Evolutionary conservation across 2,113 vertebrate species (phyloP).

Genomic region (Naja naja): DNA sequence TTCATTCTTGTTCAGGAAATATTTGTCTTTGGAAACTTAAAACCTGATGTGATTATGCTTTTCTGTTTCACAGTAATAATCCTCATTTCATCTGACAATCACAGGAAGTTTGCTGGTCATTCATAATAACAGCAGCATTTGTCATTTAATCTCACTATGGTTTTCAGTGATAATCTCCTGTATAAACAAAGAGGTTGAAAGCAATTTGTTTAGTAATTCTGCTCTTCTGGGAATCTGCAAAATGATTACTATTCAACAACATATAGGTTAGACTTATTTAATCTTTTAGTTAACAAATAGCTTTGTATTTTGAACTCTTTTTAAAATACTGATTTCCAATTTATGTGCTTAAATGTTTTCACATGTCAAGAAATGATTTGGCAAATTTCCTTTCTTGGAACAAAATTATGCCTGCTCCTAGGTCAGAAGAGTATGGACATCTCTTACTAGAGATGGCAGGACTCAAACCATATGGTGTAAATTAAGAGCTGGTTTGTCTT

Average conservation of each 20-base stretch:
- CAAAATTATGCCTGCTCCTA: background rate
- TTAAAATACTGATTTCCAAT: background rate
- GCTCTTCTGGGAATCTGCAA: slow-evolving; percentile 3
- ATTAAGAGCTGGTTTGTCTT: background rate
- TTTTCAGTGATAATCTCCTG: slow-evolving; percentile 30
- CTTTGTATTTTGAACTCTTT: background rate
- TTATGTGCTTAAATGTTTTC: slow-evolving; percentile 5
- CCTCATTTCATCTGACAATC: slow-evolving; percentile 27
- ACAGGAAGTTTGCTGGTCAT: slow-evolving; percentile 12
- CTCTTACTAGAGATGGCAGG: background rate
- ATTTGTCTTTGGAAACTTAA: background rate
- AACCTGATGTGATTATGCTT: slow-evolving; percentile 12
- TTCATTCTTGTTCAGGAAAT: background rate
- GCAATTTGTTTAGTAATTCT: slow-evolving; percentile 8
- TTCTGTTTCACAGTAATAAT: slow-evolving; percentile 15
- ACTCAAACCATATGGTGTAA: background rate
- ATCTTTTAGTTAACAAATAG: slow-evolving; percentile 1
- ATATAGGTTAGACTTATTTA: background rate
- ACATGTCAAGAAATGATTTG: background rate
- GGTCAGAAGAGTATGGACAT: background rate
- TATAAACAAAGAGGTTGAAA: slow-evolving; percentile 16
- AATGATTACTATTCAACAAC: slow-evolving; percentile 1
- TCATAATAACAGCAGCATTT: slow-evolving; percentile 35
- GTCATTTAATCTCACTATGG: slow-evolving; percentile 28
- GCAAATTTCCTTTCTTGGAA: background rate